Evolutionary conservation across 1,140 invertebrate species (phyloP).

Genomic region (Panagrolaimus sp.): DNA sequence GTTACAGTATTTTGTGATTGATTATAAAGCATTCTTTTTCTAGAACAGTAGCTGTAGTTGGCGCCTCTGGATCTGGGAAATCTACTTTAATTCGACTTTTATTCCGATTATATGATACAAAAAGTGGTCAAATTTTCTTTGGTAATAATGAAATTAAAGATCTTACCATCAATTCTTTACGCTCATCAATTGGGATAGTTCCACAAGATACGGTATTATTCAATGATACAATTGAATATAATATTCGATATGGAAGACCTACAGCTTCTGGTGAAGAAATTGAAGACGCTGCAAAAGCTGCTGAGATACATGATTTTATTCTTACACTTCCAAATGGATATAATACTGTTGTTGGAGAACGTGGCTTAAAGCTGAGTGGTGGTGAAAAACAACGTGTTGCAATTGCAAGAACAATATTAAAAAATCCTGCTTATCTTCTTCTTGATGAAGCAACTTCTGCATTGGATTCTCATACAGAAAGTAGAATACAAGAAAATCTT

Average conservation of each 20-base stretch:
- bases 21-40: too few species aligned
- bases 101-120: conserved; percentile 60
- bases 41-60: conserved; percentile 60
- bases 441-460: conserved; percentile 6
- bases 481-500: conserved; percentile 38
- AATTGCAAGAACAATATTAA: background rate
- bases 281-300: background rate
- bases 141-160: conserved; percentile 34
- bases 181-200: conserved; percentile 54
- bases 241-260: conserved; percentile 29
- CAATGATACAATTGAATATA: conserved; percentile 55
- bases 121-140: conserved; percentile 32
- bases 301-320: background rate
- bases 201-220: conserved; percentile 58
- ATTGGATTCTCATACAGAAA: background rate
- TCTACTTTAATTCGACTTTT: conserved; percentile 58
- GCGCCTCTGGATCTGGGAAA: conserved; percentile 61
- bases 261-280: background rate
- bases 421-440: background rate
- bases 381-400: background rate
- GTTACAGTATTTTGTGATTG: too few species aligned
- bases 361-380: background rate
- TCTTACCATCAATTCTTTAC: conserved; percentile 26
- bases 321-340: background rate
- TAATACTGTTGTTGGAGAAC: background rate